Percentiles rank a stretch among this genome's conserved stretches.
Conservation (phyloP, 1,140 invertebrate genomes). For the Leptoteleia sp. region DNA sequence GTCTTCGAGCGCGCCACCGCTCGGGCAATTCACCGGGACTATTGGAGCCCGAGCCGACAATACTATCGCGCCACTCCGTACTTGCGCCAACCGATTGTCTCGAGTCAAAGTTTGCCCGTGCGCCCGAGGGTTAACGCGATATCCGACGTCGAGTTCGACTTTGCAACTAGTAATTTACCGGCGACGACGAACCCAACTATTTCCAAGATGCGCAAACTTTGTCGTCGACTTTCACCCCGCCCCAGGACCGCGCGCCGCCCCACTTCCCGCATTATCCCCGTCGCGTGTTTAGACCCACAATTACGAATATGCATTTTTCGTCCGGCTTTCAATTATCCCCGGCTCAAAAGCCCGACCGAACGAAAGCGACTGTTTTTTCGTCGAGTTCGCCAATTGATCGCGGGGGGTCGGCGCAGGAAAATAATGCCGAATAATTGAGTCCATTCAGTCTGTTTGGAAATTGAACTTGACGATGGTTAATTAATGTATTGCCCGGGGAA, state of each 20-base stretch:
- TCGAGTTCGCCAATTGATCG: too few species aligned
- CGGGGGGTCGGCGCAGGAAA: too few species aligned
- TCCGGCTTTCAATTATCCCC: slow-evolving; percentile 10
- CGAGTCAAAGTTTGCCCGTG: slow-evolving; percentile 55
- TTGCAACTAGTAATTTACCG: slow-evolving; percentile 62
- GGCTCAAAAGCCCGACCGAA: background rate
- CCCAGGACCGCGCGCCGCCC: background rate
- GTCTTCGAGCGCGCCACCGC: slow-evolving; percentile 49
- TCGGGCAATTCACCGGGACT: too few species aligned
- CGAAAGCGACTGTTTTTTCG: too few species aligned
- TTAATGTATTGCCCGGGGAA: too few species aligned
- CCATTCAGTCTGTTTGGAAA: too few species aligned
- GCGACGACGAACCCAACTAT: slow-evolving; percentile 32
- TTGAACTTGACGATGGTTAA: too few species aligned
- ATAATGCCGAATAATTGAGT: too few species aligned
- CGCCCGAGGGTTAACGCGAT: slow-evolving; percentile 61
- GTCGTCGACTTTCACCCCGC: slow-evolving; percentile 42
- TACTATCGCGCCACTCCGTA: slow-evolving; percentile 52
- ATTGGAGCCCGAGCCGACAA: slow-evolving; percentile 46
- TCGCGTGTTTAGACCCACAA: slow-evolving; percentile 15
- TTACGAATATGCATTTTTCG: slow-evolving; percentile 34
- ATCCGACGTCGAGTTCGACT: slow-evolving; percentile 52
- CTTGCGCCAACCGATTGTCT: slow-evolving; percentile 58
- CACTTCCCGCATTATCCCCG: slow-evolving; percentile 4
- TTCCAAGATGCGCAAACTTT: slow-evolving; percentile 51